Evolutionary conservation across 2,888 invertebrate species (phyloP).

Genomic region (Osmoderma eremita): DNA sequence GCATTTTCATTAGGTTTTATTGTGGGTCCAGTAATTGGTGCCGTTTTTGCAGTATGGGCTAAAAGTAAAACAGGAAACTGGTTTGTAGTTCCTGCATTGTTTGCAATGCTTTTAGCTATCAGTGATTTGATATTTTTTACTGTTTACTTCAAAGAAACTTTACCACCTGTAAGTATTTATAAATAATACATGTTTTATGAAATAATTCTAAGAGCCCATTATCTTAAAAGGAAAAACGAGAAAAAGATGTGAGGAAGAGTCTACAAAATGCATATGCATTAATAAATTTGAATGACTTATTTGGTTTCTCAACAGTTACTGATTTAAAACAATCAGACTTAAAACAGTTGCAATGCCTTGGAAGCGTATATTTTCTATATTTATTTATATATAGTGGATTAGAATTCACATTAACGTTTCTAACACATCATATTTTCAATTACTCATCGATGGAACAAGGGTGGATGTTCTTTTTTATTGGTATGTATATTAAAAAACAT

Average conservation of each 20-base stretch:
- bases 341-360: slow-evolving; percentile 73
- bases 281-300: slow-evolving; percentile 61
- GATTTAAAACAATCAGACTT: slow-evolving; percentile 72
- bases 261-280: slow-evolving; percentile 61
- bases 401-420: slow-evolving; percentile 96
- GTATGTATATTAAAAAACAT: slow-evolving; percentile 61
- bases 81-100: slow-evolving; percentile 84
- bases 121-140: slow-evolving; percentile 81
- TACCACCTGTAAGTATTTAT: slow-evolving; percentile 71
- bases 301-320: slow-evolving; percentile 76
- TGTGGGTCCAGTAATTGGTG: slow-evolving; percentile 94
- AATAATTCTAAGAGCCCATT: slow-evolving; percentile 46
- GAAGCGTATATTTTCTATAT: slow-evolving; percentile 87
- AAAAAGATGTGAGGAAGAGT: slow-evolving; percentile 71
- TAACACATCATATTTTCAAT: slow-evolving; percentile 91
- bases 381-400: slow-evolving; percentile 95
- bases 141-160: slow-evolving; percentile 83
- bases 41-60: slow-evolving; percentile 79
- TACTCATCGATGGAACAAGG: slow-evolving; percentile 97
- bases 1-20: slow-evolving; percentile 99
- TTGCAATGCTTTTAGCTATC: slow-evolving; percentile 78
- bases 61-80: slow-evolving; percentile 74
- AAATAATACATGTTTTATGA: slow-evolving; percentile 39
- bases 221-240: slow-evolving; percentile 73
- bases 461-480: slow-evolving; percentile 95